These are phyloP conservation scores for Leptopilina myrica DNA, from an alignment of 2,888 invertebrate species.

Conservation along the genomic window DNA sequence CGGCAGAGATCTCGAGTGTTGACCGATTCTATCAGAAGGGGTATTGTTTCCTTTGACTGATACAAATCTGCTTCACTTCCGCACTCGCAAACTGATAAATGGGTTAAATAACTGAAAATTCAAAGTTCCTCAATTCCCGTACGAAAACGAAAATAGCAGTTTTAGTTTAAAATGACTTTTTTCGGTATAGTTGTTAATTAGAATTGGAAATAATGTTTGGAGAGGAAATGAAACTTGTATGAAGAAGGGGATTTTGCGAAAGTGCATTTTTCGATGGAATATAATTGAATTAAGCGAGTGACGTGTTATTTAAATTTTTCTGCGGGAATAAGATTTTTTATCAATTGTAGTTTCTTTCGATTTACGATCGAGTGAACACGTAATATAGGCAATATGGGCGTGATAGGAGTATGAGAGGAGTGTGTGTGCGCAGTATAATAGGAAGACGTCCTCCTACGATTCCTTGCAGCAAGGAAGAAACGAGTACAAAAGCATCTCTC, in stretches of 20 bases:
- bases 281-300: conserved; percentile 17
- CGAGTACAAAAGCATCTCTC: conserved; percentile 21
- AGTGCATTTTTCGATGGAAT: neutral
- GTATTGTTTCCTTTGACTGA: too few relatives aligned
- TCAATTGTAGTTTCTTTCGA: conserved; percentile 36
- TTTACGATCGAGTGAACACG: conserved; percentile 46
- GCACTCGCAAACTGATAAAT: too few relatives aligned
- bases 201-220: too few relatives aligned
- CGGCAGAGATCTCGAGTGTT: too few relatives aligned
- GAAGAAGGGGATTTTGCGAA: neutral
- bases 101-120: too few relatives aligned
- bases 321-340: conserved; percentile 1
- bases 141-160: too few relatives aligned
- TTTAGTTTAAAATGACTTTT: too few relatives aligned
- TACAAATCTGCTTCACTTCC: too few relatives aligned
- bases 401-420: conserved; percentile 59
- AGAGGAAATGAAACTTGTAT: too few relatives aligned
- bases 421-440: conserved; percentile 56
- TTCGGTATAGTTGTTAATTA: too few relatives aligned
- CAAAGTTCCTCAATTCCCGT: too few relatives aligned
- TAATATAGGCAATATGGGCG: conserved; percentile 64
- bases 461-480: conserved; percentile 59
- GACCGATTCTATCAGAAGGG: too few relatives aligned
- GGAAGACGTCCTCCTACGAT: conserved; percentile 65
- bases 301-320: conserved; percentile 19